Conservation (phyloP, 2,113 vertebrate genomes). For the Ahaetulla prasina region DNA sequence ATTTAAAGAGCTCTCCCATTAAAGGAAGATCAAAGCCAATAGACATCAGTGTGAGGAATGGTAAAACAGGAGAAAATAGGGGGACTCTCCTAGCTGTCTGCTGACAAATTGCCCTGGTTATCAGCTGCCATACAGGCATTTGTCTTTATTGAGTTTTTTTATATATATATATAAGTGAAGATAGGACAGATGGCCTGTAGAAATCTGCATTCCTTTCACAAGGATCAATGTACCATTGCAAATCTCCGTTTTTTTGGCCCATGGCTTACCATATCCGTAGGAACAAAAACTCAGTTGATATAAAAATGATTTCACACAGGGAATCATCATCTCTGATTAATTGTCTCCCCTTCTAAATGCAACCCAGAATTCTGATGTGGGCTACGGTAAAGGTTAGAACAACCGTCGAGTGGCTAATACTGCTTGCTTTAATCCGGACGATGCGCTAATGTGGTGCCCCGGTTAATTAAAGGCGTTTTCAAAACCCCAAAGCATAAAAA, state of each 20-base stretch:
- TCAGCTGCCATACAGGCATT: background rate
- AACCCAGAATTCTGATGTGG: background rate
- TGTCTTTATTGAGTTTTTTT: background rate
- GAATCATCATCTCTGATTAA: background rate
- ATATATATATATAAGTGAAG: background rate
- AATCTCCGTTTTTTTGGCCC: background rate
- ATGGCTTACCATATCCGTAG: background rate
- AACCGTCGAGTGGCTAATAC: background rate
- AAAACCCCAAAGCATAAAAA: background rate
- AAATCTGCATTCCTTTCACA: background rate
- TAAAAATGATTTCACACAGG: background rate
- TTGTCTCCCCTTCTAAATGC: background rate
- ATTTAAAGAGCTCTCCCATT: background rate
- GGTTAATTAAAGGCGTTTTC: background rate
- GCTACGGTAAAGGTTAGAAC: background rate
- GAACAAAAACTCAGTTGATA: background rate
- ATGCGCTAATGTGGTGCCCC: background rate
- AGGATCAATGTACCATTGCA: background rate
- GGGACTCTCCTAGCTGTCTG: background rate
- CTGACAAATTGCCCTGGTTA: background rate
- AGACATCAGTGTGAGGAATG: background rate
- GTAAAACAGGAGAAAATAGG: background rate
- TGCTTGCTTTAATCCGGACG: background rate
- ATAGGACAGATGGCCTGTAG: rapidly evolving
- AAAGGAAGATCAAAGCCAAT: background rate